phyloP scores from a whole-genome alignment of 2,113 vertebrate genomes.

The Entelurus aequoreus region DNA sequence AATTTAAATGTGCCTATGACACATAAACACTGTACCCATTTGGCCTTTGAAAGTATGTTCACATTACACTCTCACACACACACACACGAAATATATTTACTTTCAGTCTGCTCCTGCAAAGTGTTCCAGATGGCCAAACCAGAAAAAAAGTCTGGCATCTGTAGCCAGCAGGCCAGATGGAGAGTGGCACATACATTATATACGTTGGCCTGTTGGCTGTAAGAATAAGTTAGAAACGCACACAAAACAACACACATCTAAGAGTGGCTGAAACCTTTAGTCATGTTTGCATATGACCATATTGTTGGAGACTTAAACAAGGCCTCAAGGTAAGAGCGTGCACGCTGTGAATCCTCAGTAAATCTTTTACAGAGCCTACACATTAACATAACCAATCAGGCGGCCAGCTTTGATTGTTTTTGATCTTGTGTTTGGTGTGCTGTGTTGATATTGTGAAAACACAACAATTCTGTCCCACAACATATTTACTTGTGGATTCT shows the following conservation, averaged over 20 bases:
- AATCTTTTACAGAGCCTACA: not conserved
- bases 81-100: constrained; percentile 53
- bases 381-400: no score
- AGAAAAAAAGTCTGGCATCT: constrained; percentile 65
- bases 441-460: no score
- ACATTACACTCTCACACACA: constrained; percentile 4
- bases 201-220: constrained; percentile 52
- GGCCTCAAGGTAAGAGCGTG: not conserved
- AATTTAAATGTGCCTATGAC: constrained; percentile 31
- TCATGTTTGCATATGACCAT: constrained; percentile 21
- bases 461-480: no score
- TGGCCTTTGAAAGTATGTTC: constrained; percentile 45
- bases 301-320: constrained; percentile 13
- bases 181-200: constrained; percentile 36
- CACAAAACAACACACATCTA: constrained; percentile 15
- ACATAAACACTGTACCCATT: constrained; percentile 40
- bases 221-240: constrained; percentile 26
- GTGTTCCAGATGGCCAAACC: constrained; percentile 62
- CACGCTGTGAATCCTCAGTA: not conserved
- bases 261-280: constrained; percentile 36
- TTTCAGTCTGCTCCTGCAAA: constrained; percentile 30
- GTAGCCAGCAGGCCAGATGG: constrained; percentile 70
- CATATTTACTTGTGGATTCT: no score
- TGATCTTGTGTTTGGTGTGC: no score
- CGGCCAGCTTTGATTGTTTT: no score